Conservation (phyloP, 2,113 vertebrate species). For the Pseudorhombus dupliciocellatus region DNA sequence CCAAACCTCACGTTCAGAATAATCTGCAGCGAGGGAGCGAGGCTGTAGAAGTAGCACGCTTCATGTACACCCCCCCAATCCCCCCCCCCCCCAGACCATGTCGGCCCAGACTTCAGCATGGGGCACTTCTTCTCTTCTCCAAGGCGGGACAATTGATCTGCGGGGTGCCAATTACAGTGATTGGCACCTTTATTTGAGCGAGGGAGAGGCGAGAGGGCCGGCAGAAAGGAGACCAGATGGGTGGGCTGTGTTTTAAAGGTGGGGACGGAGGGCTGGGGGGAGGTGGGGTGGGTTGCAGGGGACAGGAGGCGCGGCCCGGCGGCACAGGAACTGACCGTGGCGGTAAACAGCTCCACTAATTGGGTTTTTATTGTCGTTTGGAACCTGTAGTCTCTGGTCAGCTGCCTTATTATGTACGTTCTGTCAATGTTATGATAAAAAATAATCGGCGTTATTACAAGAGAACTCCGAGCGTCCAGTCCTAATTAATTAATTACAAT, state of each 20-base stretch:
- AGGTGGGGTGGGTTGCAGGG: not conserved
- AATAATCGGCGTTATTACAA: not conserved
- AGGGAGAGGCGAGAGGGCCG: conserved; percentile 65
- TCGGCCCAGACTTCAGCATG: conserved; percentile 40
- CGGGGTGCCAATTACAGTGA: conserved; percentile 84
- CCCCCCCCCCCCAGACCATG: not conserved
- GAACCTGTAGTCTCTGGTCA: conserved; percentile 27
- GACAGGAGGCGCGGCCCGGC: conserved; percentile 5
- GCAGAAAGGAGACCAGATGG: conserved; percentile 78
- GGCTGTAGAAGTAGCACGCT: conserved; percentile 27
- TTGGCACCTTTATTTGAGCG: conserved; percentile 80
- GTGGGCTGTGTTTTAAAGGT: conserved; percentile 69
- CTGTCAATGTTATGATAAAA: not conserved
- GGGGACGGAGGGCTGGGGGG: conserved; percentile 4
- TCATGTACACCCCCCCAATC: conserved; percentile 24
- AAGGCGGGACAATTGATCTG: conserved; percentile 73
- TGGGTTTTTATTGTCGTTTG: conserved; percentile 42
- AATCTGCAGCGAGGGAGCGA: not conserved
- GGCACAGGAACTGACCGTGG: conserved; percentile 8
- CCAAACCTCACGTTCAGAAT: not conserved
- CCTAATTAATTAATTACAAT: not conserved
- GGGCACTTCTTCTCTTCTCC: conserved; percentile 62
- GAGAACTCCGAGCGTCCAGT: not conserved
- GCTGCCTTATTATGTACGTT: not conserved
- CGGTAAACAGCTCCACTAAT: conserved; percentile 39